phyloP scores from a whole-genome alignment of 2,888 invertebrate species.

The Oligia latruncula region DNA sequence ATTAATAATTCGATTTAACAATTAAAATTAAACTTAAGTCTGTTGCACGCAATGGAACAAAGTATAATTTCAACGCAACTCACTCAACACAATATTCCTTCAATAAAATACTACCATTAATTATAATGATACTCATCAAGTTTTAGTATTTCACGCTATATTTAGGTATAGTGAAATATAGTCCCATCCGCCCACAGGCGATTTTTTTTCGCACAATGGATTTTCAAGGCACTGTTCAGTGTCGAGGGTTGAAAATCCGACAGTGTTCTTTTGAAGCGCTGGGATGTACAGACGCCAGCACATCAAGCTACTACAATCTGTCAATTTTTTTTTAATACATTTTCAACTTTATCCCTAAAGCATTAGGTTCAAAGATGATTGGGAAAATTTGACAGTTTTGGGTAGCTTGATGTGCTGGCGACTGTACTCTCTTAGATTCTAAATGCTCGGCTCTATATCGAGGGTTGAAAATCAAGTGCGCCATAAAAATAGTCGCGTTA shows the following conservation, averaged over 20 bases:
- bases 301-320: too few species aligned
- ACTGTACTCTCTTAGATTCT: neutral
- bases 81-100: neutral
- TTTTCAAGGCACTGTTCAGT: neutral
- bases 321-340: too few species aligned
- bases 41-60: neutral
- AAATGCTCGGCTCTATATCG: neutral
- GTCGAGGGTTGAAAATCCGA: neutral
- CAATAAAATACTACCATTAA: slow-evolving; percentile 8
- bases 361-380: too few species aligned
- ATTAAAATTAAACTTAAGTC: too few species aligned
- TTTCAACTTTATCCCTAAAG: too few species aligned
- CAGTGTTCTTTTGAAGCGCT: neutral
- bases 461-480: neutral
- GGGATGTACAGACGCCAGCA: neutral
- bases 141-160: slow-evolving; percentile 1
- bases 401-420: too few species aligned
- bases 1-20: too few species aligned
- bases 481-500: neutral
- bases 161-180: slow-evolving; percentile 4
- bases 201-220: neutral
- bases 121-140: slow-evolving; percentile 10
- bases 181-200: neutral
- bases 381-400: too few species aligned
- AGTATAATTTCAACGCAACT: slow-evolving; percentile 2